A percentile compares a stretch with the other conserved stretches of the same genome.
These are phyloP conservation scores for Gandaritis pyraliata DNA, from an alignment of 2,888 invertebrate species.

Conservation along the genomic window DNA sequence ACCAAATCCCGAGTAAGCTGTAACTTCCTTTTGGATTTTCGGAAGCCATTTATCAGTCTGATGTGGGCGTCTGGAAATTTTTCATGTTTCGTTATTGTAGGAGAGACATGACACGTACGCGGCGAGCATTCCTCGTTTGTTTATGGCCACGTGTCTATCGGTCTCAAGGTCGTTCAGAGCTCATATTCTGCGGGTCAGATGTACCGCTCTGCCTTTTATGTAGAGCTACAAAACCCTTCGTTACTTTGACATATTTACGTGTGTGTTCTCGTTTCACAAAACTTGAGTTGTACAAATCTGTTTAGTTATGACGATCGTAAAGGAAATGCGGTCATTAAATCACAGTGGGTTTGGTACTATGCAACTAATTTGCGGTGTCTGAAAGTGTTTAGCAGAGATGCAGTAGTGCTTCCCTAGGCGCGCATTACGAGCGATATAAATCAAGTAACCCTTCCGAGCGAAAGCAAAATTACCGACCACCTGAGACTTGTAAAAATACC, in stretches of 20 bases:
- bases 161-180: constrained; percentile 52
- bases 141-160: constrained; percentile 65
- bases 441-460: constrained; percentile 78
- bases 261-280: constrained; percentile 31
- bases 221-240: constrained; percentile 2
- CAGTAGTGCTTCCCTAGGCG: constrained; percentile 73
- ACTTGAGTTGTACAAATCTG: constrained; percentile 39
- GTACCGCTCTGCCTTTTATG: constrained; percentile 30
- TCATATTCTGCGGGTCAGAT: constrained; percentile 36
- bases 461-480: constrained; percentile 79
- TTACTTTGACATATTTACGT: constrained; percentile 11
- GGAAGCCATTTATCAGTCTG: constrained; percentile 86
- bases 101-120: constrained; percentile 76
- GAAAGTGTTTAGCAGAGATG: constrained; percentile 67
- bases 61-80: constrained; percentile 84
- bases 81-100: constrained; percentile 85
- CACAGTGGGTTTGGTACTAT: constrained; percentile 45
- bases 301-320: constrained; percentile 45
- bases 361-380: constrained; percentile 59
- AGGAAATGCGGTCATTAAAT: constrained; percentile 48
- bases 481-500: constrained; percentile 82
- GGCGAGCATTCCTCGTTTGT: constrained; percentile 64
- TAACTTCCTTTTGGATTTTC: constrained; percentile 86
- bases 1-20: constrained; percentile 85
- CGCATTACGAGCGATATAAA: constrained; percentile 74